Base-by-base conservation (phyloP, 1,140 invertebrate genomes). In the Melipona quadrifasciata region DNA sequence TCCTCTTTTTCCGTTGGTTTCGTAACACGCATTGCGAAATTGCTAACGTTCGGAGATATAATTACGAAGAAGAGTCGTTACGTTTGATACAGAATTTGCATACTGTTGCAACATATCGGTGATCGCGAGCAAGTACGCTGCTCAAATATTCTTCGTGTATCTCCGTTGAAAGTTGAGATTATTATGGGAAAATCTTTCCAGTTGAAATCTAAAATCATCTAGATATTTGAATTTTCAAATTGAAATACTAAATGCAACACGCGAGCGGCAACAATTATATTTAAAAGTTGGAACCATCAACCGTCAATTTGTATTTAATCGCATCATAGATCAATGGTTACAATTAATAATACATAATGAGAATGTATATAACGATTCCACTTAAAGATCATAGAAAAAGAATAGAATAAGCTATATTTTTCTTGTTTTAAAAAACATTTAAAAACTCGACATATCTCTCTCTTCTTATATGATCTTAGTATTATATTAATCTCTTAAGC, bases 21-120 rank as follows among this genome's bases (percentile, higher is more conserved):
- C 65, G 39, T 51, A 83, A 83, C 51, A 77, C 65, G 14, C 2
- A 39, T 83, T 83, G 55, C 65, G 82, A 78, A 83, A 83, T 57
- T 2, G 39, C 27, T 17, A 21, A 55, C 47, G 27, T 21, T 53
- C 55, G 31, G 1, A 57, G 82, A 83, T 83, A 79, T 39, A 77
- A 61, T 78, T 71, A 78, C 55, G 27, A 55, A 78, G 74, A 47
- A 47, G 27, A 24, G 47, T 67, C 57, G 21, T 39, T 27, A 21
- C 34, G 61, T 51, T 76, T 57, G 27, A 67, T 55, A 65, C 10
- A 17, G 64, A 74, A 82, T 75, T 64, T 53, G 47, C 58, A 65
- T 67, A 47, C 21, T 58, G 2, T 75, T 75, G 71, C 71, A 57
- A 74, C n/a, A 70, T 47, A 68, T 55, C 31, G 61, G n/a, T 39